Base-by-base conservation (phyloP, 2,797 vertebrate genomes). In the Hybognathus amarus region DNA sequence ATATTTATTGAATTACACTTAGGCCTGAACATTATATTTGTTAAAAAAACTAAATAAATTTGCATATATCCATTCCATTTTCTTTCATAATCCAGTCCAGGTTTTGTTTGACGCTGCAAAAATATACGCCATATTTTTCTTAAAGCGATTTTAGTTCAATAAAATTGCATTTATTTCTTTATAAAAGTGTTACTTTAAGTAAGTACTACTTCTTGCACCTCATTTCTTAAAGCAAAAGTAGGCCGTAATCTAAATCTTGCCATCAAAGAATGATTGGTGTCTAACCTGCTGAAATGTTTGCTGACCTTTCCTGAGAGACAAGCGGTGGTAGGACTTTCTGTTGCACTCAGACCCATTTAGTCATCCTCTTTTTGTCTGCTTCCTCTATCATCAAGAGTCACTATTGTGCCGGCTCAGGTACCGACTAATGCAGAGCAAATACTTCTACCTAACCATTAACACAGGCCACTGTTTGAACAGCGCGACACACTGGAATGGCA, bases 381-480 rank as follows among this genome's bases (percentile, higher is more conserved):
- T 94, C 92, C 92, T 90, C 91, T 91, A 93, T 93, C 92, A 91
- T 93, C 92, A 91, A 92, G 92, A 89, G 89, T 92, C 91, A 86
- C 91, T 91, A 93, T 92, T 94, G 93, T 95, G 91, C 91, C 88
- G 83, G 89, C 87, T 79, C 61, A 92, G 94, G 93, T 91, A 85
- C 87, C 93, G 93, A 94, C 94, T 97, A 96, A 95, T 95, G 95
- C 92, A 94, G 92, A 93, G 94, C 94, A 97, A 97, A 97, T 94
- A 97, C 90, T 90, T 92, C 75, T 92, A 94, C 90, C 96, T 97
- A 97, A 97, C 95, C 94, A 97, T 98, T 99, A 97, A 97, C 97
- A 94, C 89, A 88, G 90, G 90, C 90, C 89, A 69, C 91, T 94
- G 93, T 94, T 93, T 95, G 93, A 94, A 92, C 91, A 89, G 88